Base-by-base conservation (phyloP, 2,888 invertebrate species). In the Epistrophe eligans region DNA sequence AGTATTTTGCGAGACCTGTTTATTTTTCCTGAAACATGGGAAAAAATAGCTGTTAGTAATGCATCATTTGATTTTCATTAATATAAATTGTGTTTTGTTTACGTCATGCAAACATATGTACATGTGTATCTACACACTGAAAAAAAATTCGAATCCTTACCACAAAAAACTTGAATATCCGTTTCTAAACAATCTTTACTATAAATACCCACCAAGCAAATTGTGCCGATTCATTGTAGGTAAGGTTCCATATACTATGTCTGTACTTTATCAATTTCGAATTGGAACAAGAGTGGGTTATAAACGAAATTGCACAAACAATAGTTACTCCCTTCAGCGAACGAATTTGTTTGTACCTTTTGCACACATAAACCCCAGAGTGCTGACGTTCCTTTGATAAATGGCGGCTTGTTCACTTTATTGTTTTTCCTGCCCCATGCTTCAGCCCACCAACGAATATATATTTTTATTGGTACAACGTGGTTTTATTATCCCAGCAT, bases 301-400 rank as follows among this genome's bases (percentile, higher is more conserved):
- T 50, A 50, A 50, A 50, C 35, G 9, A 50, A 66, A 66, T 66
- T 66, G 66, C 66, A 66, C 66, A 48, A 50, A 24, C 24, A 66
- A n/a, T 48, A 66, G 32, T 48, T 10, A 66, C 48, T 32, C 11
- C 66, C 66, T 66, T 48, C 40, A n/a, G 66, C 24, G 24, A 24
- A 24, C 13, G 8, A 13, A 19, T 50, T 48, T 35, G 4, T 55
- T 10, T 55, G 38, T 70, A 70, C 70, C 70, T 52, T 38, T 52
- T 28, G 38, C 19, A 70, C 52, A 40, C n/a, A 40, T 40, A 70
- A 70, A 24, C 35, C 70, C 52, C 17, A 55, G 70, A 70, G 70
- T 70, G 70, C 70, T 70, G 79, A 67, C 79, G 62, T 67, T 83
- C 67, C 35, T 83, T 79, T 83, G 83, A 74, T 79, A 74, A 79